Percentiles rank a stretch among this genome's conserved stretches.
Conservation (phyloP, 1,140 invertebrate genomes). For the Dreissena polymorpha region DNA sequence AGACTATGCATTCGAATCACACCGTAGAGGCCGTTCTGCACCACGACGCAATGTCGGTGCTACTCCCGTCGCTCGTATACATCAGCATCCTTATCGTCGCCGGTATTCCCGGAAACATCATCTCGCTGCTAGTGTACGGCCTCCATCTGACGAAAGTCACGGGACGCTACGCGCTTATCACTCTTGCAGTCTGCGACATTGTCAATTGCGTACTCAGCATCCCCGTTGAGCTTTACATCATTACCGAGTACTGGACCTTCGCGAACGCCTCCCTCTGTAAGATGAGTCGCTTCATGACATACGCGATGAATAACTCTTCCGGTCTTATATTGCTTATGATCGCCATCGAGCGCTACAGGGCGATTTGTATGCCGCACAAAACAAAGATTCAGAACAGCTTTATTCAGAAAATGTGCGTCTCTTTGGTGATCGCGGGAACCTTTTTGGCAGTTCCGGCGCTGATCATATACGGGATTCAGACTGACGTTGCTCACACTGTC, state of each 20-base stretch:
- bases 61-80: constrained; percentile 34
- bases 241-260: constrained; percentile 41
- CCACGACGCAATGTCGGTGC: not conserved
- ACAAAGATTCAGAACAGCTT: constrained; percentile 31
- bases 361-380: constrained; percentile 46
- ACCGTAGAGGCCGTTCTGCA: not conserved
- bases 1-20: not conserved
- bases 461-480: constrained; percentile 50
- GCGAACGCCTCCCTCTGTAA: constrained; percentile 29
- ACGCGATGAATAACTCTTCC: constrained; percentile 52
- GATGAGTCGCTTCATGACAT: constrained; percentile 39
- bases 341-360: constrained; percentile 40
- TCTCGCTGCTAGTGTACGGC: constrained; percentile 39
- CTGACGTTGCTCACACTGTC: not conserved
- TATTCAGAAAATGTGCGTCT: constrained; percentile 24
- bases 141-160: constrained; percentile 35
- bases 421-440: constrained; percentile 24
- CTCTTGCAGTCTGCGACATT: constrained; percentile 39
- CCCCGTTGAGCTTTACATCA: constrained; percentile 41
- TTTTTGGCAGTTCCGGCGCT: constrained; percentile 32
- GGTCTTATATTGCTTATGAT: constrained; percentile 40
- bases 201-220: constrained; percentile 46
- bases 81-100: constrained; percentile 17
- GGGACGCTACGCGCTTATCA: constrained; percentile 39
- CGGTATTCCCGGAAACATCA: constrained; percentile 41